These are phyloP conservation scores for Umimayanthus kanabou DNA, from an alignment of 92 coral and sea anemone species.

Conservation along the genomic window DNA sequence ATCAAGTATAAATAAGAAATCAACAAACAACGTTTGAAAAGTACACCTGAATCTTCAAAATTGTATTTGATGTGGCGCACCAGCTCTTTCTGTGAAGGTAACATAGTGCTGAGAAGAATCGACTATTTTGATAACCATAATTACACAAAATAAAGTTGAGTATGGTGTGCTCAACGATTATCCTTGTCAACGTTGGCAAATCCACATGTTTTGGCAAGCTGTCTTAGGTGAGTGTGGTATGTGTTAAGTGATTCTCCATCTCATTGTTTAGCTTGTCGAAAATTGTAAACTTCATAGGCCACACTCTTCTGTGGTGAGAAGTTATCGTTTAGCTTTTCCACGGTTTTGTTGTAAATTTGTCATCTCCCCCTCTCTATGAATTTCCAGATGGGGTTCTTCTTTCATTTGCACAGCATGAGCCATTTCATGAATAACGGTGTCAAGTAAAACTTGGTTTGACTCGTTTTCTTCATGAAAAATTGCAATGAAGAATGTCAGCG, in stretches of 20 bases:
- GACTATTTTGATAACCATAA: too few relatives aligned
- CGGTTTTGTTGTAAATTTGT: slow-evolving; percentile 11
- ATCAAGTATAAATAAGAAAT: too few relatives aligned
- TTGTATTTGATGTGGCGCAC: too few relatives aligned
- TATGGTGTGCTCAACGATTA: slow-evolving; percentile 10
- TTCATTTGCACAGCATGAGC: not conserved
- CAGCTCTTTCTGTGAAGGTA: too few relatives aligned
- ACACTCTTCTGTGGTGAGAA: slow-evolving; percentile 43
- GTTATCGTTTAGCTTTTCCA: slow-evolving; percentile 37
- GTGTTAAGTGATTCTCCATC: slow-evolving; percentile 39
- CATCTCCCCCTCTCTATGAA: too few relatives aligned
- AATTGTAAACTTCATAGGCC: slow-evolving; percentile 45
- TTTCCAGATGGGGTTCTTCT: not conserved
- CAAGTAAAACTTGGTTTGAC: not conserved
- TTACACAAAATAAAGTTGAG: too few relatives aligned
- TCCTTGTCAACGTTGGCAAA: slow-evolving; percentile 9
- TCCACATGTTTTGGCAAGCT: too few relatives aligned
- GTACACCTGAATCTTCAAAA: too few relatives aligned
- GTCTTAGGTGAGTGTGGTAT: not conserved
- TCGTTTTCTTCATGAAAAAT: not conserved
- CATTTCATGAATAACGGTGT: not conserved
- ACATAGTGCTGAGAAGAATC: too few relatives aligned
- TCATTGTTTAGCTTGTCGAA: slow-evolving; percentile 33
- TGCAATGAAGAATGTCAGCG: not conserved
- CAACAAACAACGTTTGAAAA: too few relatives aligned